These are phyloP conservation scores for Eretmocerus hayati DNA, from an alignment of 2,888 invertebrate species.

Conservation along the genomic window DNA sequence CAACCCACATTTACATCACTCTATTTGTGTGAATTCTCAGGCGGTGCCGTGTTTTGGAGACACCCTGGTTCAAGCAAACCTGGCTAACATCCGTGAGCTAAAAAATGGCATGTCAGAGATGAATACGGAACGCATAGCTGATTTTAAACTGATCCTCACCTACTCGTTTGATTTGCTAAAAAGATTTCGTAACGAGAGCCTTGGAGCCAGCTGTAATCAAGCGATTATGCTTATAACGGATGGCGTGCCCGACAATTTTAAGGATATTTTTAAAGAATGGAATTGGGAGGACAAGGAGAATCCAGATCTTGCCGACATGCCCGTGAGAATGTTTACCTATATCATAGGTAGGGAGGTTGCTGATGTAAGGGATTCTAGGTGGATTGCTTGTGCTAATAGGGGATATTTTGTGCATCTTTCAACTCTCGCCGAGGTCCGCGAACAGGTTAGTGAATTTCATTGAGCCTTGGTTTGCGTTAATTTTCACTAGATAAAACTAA, in stretches of 20 bases:
- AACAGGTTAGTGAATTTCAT: slow-evolving; percentile 77
- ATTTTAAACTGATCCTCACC: slow-evolving; percentile 83
- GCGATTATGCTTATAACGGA: slow-evolving; percentile 99
- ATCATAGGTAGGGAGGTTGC: slow-evolving; percentile 85
- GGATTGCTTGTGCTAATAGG: slow-evolving; percentile 98
- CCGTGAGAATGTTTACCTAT: slow-evolving; percentile 95
- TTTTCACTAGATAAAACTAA: too few relatives aligned
- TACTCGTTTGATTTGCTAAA: slow-evolving; percentile 83
- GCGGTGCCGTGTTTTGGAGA: slow-evolving; percentile 81
- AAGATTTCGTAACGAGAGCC: slow-evolving; percentile 55
- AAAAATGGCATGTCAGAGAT: slow-evolving; percentile 73
- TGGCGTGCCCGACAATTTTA: slow-evolving; percentile 90
- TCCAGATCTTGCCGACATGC: slow-evolving; percentile 51
- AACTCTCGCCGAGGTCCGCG: slow-evolving; percentile 93
- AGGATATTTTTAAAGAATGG: slow-evolving; percentile 83
- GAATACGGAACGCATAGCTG: slow-evolving; percentile 83
- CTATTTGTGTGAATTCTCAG: slow-evolving; percentile 29
- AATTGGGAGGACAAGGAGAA: slow-evolving; percentile 71
- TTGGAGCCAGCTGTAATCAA: slow-evolving; percentile 72
- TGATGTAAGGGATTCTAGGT: slow-evolving; percentile 87
- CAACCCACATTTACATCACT: background rate
- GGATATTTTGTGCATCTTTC: slow-evolving; percentile 95
- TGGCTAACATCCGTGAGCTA: slow-evolving; percentile 75
- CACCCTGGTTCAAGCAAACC: slow-evolving; percentile 82
- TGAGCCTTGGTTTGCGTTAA: background rate